phyloP scores from a whole-genome alignment of 2,888 invertebrate species.

The Phalangium opilio region DNA sequence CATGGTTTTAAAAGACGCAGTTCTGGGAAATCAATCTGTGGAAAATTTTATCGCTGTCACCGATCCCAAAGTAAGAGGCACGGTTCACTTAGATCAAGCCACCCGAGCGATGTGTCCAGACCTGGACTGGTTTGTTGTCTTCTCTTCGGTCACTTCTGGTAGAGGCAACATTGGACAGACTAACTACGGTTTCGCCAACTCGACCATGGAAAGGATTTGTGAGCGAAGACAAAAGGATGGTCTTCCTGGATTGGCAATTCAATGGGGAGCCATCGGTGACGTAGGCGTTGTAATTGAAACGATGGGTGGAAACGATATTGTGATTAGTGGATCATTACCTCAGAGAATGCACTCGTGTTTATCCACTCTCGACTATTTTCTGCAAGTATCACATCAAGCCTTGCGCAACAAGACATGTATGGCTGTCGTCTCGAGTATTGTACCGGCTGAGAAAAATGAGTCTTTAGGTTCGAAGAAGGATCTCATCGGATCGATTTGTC shows the following conservation, averaged over 20 bases:
- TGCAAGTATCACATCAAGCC: slow-evolving; percentile 79
- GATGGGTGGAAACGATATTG: slow-evolving; percentile 71
- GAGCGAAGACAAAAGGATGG: slow-evolving; percentile 69
- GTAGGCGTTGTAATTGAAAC: slow-evolving; percentile 81
- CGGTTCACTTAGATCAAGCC: slow-evolving; percentile 60
- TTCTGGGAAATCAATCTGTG: slow-evolving; percentile 69
- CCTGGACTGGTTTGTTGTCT: slow-evolving; percentile 79
- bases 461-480: slow-evolving; percentile 31
- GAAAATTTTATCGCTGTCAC: slow-evolving; percentile 65
- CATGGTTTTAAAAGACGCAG: slow-evolving; percentile 58
- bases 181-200: slow-evolving; percentile 93
- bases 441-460: slow-evolving; percentile 66
- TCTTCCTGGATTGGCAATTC: slow-evolving; percentile 75
- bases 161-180: slow-evolving; percentile 91
- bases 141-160: slow-evolving; percentile 92
- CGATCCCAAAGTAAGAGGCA: slow-evolving; percentile 70
- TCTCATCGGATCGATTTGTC: slow-evolving; percentile 61
- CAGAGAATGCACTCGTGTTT: slow-evolving; percentile 91
- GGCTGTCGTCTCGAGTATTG: slow-evolving; percentile 63
- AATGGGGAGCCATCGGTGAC: slow-evolving; percentile 99
- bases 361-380: slow-evolving; percentile 68
- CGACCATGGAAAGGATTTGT: slow-evolving; percentile 88
- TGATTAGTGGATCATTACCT: slow-evolving; percentile 87
- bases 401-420: slow-evolving; percentile 39
- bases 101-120: slow-evolving; percentile 61